phyloP scores from a whole-genome alignment of 2,797 vertebrate species.

The Anguilla anguilla region DNA sequence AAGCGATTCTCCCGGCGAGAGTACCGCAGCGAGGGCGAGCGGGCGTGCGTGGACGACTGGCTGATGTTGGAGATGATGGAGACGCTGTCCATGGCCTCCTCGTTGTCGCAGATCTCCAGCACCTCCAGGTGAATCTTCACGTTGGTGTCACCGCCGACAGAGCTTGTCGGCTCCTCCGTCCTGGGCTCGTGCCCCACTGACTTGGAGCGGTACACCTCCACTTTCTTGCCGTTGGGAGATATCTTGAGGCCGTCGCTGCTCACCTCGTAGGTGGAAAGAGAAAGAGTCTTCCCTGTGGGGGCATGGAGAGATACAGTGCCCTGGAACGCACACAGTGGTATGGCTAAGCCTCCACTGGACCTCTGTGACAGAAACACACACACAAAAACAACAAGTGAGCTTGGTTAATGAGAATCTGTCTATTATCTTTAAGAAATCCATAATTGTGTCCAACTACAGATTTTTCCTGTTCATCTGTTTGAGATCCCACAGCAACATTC shows the following conservation, averaged over 20 bases:
- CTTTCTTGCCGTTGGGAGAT: slow-evolving; percentile 82
- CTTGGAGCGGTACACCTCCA: slow-evolving; percentile 96
- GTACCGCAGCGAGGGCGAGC: slow-evolving; percentile 93
- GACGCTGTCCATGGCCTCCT: slow-evolving; percentile 95
- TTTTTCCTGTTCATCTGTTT: neutral
- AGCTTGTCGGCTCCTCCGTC: slow-evolving; percentile 71
- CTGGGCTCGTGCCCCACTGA: slow-evolving; percentile 96
- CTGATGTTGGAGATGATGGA: slow-evolving; percentile 98
- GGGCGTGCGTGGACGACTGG: slow-evolving; percentile 89
- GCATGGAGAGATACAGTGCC: slow-evolving; percentile 94
- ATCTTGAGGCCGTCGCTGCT: slow-evolving; percentile 92
- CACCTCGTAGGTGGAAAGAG: slow-evolving; percentile 95
- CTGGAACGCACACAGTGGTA: slow-evolving; percentile 94
- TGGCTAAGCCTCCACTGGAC: slow-evolving; percentile 79
- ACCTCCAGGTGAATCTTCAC: slow-evolving; percentile 98
- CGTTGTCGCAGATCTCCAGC: slow-evolving; percentile 95
- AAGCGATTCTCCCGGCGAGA: slow-evolving; percentile 95
- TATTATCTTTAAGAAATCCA: neutral
- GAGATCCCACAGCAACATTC: neutral
- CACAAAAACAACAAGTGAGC: slow-evolving; percentile 13
- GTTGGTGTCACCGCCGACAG: slow-evolving; percentile 78
- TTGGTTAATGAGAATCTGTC: neutral
- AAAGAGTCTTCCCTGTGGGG: slow-evolving; percentile 92
- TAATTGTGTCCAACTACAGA: neutral
- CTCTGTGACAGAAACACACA: slow-evolving; percentile 69